Evolutionary conservation across 64 coral and sea anemone genomes (phyloP), one percentile per base, ranked within the genome.

Genomic region (Pocillopora damicornis): DNA sequence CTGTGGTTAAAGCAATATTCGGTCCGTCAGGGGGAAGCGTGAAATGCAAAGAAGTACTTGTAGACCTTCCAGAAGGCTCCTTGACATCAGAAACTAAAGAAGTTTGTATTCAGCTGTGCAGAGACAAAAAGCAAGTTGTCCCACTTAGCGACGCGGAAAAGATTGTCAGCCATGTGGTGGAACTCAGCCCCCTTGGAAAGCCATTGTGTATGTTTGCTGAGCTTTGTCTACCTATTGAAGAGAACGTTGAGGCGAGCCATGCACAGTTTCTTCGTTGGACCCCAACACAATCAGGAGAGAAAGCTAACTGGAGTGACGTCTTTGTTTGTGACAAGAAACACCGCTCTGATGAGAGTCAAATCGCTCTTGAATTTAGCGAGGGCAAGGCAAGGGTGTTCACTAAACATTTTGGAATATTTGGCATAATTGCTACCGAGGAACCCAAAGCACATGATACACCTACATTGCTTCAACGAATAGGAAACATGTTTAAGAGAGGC

Each of bases 91-190:
- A 85, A 15, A 85, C 81, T 15, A 85, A 85, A 45, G 81, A 85
- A 59, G 81, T 85, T n/a, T 85, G 81, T 73, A 85, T 85, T 85
- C 64, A 85, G 20, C 18, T 85, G 22, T 73, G 81, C 20, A 85
- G 71, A 38, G 58, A 15, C 37, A 85, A 72, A 66, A 73, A 9
- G 8, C 37, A 85, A 51, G 64, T 58, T 15, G 81, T 73, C 12
- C 81, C 81, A 22, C 81, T 85, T 42, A 45, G 37, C 22, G 81
- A 66, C 12, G 51, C 26, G 37, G 81, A 85, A 14, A 25, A 20
- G 4, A 73, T 85, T 25, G 58, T 85, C 37, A 85, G 81, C 68
- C 64, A 66, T 56, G 9, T 85, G 9, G 81, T 85, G 62, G 64
- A 85, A 73, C 20, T 85, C 30, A 85, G 81, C 37, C 81, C 81